Evolutionary conservation across 2,113 vertebrate genomes (phyloP).

Genomic region (Microtus ochrogaster): DNA sequence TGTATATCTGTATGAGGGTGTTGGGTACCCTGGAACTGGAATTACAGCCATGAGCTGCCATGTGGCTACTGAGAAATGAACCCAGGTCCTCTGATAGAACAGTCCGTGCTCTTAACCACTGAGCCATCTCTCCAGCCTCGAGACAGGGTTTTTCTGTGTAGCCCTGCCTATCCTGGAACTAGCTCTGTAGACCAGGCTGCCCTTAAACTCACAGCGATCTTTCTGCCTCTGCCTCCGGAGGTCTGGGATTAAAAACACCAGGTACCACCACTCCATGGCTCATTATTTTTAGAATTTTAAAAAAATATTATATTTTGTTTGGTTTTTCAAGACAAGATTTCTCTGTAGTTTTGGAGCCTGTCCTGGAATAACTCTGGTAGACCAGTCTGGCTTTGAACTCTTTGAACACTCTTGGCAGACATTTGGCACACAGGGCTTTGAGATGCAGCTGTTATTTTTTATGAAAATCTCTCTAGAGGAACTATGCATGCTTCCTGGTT

Average conservation of each 20-base stretch:
- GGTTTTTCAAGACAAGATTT: neutral
- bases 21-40: neutral
- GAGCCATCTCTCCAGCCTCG: neutral
- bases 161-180: too few species aligned
- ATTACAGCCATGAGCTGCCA: neutral
- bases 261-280: too few species aligned
- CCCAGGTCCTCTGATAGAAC: neutral
- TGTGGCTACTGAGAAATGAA: neutral
- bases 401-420: neutral
- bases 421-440: neutral
- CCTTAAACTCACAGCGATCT: too few species aligned
- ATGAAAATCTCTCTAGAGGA: slow-evolving; percentile 7
- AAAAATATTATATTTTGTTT: too few species aligned
- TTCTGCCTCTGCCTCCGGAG: too few species aligned
- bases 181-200: too few species aligned
- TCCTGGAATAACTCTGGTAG: neutral
- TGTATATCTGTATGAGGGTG: neutral
- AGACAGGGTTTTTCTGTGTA: neutral
- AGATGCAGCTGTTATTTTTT: neutral
- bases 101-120: neutral
- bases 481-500: neutral
- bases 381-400: neutral
- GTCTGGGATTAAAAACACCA: too few species aligned
- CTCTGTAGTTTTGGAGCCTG: neutral
- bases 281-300: too few species aligned